phyloP scores from a whole-genome alignment of 2,888 invertebrate species.

The Cataglyphis cursor region DNA sequence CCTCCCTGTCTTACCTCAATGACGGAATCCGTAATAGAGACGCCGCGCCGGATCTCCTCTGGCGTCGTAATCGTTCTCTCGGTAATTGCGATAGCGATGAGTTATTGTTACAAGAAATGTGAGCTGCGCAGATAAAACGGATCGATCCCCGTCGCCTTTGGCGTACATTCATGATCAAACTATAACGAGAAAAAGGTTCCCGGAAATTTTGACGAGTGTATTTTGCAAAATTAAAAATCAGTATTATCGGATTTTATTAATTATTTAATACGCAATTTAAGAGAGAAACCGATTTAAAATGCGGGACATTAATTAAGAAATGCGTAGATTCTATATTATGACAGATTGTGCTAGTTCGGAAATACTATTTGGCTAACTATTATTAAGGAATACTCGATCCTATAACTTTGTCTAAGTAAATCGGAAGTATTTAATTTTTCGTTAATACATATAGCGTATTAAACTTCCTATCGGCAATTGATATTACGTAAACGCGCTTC shows the following conservation, averaged over 20 bases:
- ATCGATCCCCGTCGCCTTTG: constrained; percentile 29
- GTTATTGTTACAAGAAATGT: constrained; percentile 45
- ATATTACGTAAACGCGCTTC: constrained; percentile 35
- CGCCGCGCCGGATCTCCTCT: constrained; percentile 26
- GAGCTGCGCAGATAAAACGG: constrained; percentile 37
- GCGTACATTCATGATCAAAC: neutral
- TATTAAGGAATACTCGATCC: neutral
- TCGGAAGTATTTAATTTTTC: neutral
- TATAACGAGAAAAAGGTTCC: neutral
- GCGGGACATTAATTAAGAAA: constrained; percentile 12
- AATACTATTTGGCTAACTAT: neutral
- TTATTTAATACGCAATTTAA: neutral
- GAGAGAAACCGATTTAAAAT: neutral
- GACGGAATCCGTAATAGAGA: constrained; percentile 34
- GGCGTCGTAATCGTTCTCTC: constrained; percentile 16
- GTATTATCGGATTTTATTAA: neutral
- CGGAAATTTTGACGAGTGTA: neutral
- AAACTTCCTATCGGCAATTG: neutral
- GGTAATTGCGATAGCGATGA: constrained; percentile 51
- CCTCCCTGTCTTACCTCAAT: constrained; percentile 21
- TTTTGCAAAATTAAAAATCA: neutral
- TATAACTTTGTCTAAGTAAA: constrained; percentile 7
- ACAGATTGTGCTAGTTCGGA: no score
- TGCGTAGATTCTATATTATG: neutral
- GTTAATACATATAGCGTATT: neutral